These are phyloP conservation scores for Parazoanthus darwini DNA, from an alignment of 92 coral and sea anemone genomes.

Conservation along the genomic window DNA sequence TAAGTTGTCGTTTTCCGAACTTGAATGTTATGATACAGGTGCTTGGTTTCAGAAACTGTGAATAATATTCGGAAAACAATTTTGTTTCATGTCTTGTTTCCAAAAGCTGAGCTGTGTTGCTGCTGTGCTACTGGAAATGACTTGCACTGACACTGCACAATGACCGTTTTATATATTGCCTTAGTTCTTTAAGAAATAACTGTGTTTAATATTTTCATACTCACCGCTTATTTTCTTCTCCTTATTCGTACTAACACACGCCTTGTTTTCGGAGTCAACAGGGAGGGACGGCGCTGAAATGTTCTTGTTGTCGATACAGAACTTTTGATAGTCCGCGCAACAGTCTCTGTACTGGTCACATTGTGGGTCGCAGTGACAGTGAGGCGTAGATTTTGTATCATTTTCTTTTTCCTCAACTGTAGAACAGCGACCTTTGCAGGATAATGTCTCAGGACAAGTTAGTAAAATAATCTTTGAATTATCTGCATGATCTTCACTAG, in stretches of 20 bases:
- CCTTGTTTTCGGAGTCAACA: neutral
- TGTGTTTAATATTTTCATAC: neutral
- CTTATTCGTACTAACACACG: conserved; percentile 43
- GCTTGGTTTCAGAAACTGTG: neutral
- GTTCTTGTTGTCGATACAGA: conserved; percentile 38
- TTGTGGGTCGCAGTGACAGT: conserved; percentile 77
- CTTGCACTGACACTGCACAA: neutral
- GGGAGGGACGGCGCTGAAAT: neutral
- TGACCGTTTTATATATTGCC: no score
- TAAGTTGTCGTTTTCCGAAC: neutral
- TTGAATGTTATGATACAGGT: no score
- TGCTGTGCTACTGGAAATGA: no score
- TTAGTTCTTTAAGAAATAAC: no score
- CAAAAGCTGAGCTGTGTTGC: no score
- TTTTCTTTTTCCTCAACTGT: conserved; percentile 35
- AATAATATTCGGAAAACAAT: neutral
- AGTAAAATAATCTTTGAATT: neutral
- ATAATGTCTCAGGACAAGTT: conserved; percentile 1
- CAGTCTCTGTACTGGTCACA: conserved; percentile 69
- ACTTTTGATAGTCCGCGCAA: conserved; percentile 61
- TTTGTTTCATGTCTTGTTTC: neutral
- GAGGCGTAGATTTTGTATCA: conserved; percentile 33
- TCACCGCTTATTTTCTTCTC: neutral
- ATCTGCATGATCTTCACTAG: neutral
- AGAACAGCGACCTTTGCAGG: conserved; percentile 51